Base-by-base conservation (phyloP, 2,888 invertebrate species). In the Argynnis bischoffii region DNA sequence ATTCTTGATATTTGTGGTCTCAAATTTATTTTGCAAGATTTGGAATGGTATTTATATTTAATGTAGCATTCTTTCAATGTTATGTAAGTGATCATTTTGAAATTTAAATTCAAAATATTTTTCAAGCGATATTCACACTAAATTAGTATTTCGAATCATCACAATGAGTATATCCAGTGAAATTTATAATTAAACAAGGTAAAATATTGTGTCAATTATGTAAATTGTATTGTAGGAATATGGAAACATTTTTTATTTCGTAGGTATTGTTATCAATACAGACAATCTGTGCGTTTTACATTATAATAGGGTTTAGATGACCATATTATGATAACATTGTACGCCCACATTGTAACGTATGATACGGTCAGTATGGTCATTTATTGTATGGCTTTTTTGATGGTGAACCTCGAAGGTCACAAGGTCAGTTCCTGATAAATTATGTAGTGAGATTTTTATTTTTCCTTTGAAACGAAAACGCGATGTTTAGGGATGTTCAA, bases 121-220 rank as follows among this genome's bases (percentile, higher is more conserved):
- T 41, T 41, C 13, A 18, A 15, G n/a, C 21, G 21, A 15, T 59
- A 18, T 51, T 11, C 18, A 48, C 15, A 11, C 21, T 55, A n/a
- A 35, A 31, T 55, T 26, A 35, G 11, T 51, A n/a, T 60, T 18
- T 61, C 6, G 21, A 21, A 46, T 18, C 63, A 64, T 64, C 63
- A 64, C 63, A 64, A 64, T 11, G n/a, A 61, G 35, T 16, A 13
- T 31, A 64, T 47, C 63, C 63, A 64, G 63, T 64, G 63, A n/a
- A 41, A 41, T 11, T 41, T 41, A 2, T 47, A 54, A n/a, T 46
- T 8, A 55, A 63, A 21, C 41, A 53, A 54, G 21, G 41, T 53
- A 14, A 51, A 46, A 46, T 14, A 56, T 46, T 21, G 41, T 26
- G 57, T 59, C 59, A 59, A 59, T 59, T 59, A 59, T 59, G n/a